Percentiles rank a stretch among this genome's conserved stretches.
Evolutionary conservation across 2,113 vertebrate species (phyloP).

Genomic region (Cariama cristata): DNA sequence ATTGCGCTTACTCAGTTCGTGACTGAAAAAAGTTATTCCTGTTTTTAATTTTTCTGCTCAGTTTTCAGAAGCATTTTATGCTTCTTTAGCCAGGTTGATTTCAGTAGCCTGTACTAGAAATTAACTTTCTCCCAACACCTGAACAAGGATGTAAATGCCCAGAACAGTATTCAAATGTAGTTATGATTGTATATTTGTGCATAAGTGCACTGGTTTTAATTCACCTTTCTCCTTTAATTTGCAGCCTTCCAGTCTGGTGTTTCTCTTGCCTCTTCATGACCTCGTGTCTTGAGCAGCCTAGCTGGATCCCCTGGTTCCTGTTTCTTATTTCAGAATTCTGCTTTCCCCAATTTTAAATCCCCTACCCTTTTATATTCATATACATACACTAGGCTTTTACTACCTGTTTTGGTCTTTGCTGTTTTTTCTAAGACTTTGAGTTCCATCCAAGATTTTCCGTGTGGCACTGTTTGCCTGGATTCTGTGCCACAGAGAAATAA

Average conservation of each 20-base stretch:
- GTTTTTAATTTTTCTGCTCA: neutral
- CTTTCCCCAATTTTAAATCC: neutral
- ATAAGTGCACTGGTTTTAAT: constrained; percentile 55
- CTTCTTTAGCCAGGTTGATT: neutral
- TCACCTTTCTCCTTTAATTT: constrained; percentile 70
- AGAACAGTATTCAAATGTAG: neutral
- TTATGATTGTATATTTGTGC: constrained; percentile 17
- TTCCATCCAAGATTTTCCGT: neutral
- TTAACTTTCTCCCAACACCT: neutral
- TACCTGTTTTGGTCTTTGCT: neutral
- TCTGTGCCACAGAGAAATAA: neutral
- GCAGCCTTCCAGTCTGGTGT: constrained; percentile 66
- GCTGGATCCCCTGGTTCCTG: constrained; percentile 68
- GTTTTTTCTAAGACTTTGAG: neutral
- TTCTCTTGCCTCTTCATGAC: constrained; percentile 67
- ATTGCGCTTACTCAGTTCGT: neutral
- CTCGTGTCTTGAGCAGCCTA: constrained; percentile 65
- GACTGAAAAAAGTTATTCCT: neutral
- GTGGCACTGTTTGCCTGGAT: neutral
- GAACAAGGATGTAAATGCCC: neutral
- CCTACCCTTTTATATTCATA: neutral
- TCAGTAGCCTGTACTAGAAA: neutral
- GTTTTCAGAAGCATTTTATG: neutral
- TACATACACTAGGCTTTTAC: neutral
- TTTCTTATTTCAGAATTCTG: constrained; percentile 49